Evolutionary conservation across 2,888 invertebrate species (phyloP), one percentile per base, ranked within the genome.

Genomic region (Protula sp.): DNA sequence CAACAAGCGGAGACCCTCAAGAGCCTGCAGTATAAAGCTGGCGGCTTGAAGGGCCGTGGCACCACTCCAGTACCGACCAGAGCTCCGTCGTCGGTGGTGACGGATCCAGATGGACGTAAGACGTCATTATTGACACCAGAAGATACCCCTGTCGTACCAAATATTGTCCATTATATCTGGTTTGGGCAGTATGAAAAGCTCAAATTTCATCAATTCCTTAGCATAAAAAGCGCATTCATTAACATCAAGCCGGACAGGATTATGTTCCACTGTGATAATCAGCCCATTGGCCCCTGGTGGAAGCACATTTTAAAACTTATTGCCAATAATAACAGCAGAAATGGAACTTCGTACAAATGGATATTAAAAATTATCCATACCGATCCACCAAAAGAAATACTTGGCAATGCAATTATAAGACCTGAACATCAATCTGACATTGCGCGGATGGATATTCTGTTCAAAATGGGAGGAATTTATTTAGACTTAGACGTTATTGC

Each of bases 381-480:
- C 38, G 19, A 14, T 19, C 38, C 38, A 38, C 38, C 38, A 38
- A 50, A 26, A 22, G 9, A 5, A 5, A 24, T 50, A 4, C 24
- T 19, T 5, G 50, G 50, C 24, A 5, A 50, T 5, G 50, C 14
- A 5, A 54, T 67, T 1, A 47, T 24, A 24, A 53, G 61, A 2
- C 30, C 59, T 1, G 70, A 67, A 54, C 68, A 69, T 47, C 59
- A 67, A 54, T 61, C 69, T 2, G 70, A 71, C 50, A 61, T 71
- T 1, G 60, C 61, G 22, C 47, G 70, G n/a, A 50, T 71, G 24
- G 57, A 66, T 29, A 53, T 67, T 14, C 54, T 71, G 30, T 28
- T 61, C 30, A 38, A 64, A 38, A 5, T 51, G 5, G 57, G 57
- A 22, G 57, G 57, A 3, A 57, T 57, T 14, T 57, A 52, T 22